phyloP scores from a whole-genome alignment of 2,797 vertebrate species.

The Darevskia mixta region DNA sequence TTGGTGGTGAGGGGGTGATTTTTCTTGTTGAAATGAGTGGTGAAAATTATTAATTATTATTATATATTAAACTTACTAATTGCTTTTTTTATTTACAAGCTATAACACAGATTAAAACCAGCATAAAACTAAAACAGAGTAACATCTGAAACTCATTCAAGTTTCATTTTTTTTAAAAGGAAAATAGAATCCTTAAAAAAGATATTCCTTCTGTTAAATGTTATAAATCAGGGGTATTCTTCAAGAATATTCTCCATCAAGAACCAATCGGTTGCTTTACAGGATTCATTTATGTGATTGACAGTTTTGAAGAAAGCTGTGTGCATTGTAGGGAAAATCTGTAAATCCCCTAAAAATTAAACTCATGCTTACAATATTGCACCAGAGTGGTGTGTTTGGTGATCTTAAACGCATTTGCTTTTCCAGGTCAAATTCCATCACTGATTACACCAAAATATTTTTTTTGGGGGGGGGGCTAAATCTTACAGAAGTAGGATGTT shows the following conservation, averaged over 20 bases:
- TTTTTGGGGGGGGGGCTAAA: background rate
- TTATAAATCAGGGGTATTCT: background rate
- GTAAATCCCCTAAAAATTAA: background rate
- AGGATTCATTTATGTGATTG: background rate
- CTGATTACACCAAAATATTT: background rate
- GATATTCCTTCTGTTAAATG: too few species aligned
- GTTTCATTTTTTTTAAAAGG: too few species aligned
- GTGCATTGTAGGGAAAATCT: background rate
- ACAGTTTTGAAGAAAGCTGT: background rate
- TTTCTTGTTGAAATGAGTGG: background rate
- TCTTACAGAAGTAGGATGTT: background rate
- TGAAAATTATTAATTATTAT: conserved; percentile 14
- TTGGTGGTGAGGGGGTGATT: background rate
- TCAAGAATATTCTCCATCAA: background rate
- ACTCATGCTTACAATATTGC: background rate
- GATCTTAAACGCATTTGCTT: background rate
- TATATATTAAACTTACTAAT: too few species aligned
- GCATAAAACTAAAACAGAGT: too few species aligned
- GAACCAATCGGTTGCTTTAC: background rate
- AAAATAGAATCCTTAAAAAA: too few species aligned
- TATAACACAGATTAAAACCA: too few species aligned
- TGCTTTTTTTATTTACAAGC: too few species aligned
- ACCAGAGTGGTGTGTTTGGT: background rate
- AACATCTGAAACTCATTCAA: too few species aligned
- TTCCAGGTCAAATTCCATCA: background rate